A percentile compares a stretch with the other conserved stretches of the same genome.
phyloP scores from a whole-genome alignment of 1,140 invertebrate genomes.

The fruit fly (Drosophila melanogaster) region DNA sequence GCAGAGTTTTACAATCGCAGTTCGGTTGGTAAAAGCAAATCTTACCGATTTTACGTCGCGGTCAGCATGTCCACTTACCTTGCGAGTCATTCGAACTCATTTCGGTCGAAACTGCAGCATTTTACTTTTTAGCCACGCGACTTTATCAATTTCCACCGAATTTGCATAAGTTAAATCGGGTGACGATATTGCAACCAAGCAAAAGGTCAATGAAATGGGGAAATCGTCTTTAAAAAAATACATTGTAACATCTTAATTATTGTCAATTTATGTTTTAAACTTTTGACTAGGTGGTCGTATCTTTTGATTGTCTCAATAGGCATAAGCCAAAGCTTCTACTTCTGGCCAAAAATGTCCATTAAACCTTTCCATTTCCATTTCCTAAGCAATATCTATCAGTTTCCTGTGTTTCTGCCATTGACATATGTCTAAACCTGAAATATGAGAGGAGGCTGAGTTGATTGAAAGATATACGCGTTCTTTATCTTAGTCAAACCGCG shows the following conservation, averaged over 20 bases:
- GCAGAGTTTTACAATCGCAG: slow-evolving; percentile 45
- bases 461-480: slow-evolving; percentile 43
- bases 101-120: slow-evolving; percentile 41
- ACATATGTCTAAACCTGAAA: slow-evolving; percentile 67
- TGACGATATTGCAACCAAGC: slow-evolving; percentile 27
- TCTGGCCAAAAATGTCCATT: background rate
- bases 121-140: slow-evolving; percentile 58
- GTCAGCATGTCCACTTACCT: slow-evolving; percentile 55
- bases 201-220: slow-evolving; percentile 44
- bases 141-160: slow-evolving; percentile 46
- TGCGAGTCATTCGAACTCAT: slow-evolving; percentile 42
- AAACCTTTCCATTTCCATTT: slow-evolving; percentile 26
- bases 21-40: slow-evolving; percentile 31
- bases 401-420: slow-evolving; percentile 59
- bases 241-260: background rate
- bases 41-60: slow-evolving; percentile 25
- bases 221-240: slow-evolving; percentile 15
- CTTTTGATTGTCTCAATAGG: background rate
- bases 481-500: slow-evolving; percentile 60
- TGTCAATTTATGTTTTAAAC: background rate
- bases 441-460: slow-evolving; percentile 47
- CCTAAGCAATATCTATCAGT: slow-evolving; percentile 40
- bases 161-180: slow-evolving; percentile 12
- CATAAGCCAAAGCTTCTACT: background rate
- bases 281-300: no score